Evolutionary conservation across 2,113 vertebrate genomes (phyloP).

Genomic region (Leucosticte australis): DNA sequence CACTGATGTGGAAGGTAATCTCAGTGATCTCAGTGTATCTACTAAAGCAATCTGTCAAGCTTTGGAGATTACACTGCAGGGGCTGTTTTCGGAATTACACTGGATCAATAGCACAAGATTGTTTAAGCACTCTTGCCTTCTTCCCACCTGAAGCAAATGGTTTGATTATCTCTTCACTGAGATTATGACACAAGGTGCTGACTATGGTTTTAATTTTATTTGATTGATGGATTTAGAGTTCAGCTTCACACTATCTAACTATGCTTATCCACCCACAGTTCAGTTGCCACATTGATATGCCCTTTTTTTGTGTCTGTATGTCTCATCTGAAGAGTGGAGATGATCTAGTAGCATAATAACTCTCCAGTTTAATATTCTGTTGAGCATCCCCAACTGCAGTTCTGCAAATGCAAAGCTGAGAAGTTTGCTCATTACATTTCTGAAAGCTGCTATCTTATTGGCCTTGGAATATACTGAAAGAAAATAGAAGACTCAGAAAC

Average conservation of each 20-base stretch:
- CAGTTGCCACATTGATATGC: background rate
- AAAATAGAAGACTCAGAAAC: constrained; percentile 32
- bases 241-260: constrained; percentile 20
- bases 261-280: constrained; percentile 33
- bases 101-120: constrained; percentile 53
- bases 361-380: constrained; percentile 47
- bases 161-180: constrained; percentile 61
- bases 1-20: background rate
- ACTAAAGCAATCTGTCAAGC: constrained; percentile 21
- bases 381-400: background rate
- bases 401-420: constrained; percentile 22
- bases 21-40: background rate
- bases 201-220: constrained; percentile 63
- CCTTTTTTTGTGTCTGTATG: background rate
- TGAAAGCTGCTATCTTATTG: constrained; percentile 16
- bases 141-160: constrained; percentile 45
- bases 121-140: constrained; percentile 22
- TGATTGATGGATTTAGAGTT: constrained; percentile 61
- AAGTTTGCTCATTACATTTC: constrained; percentile 26
- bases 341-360: constrained; percentile 48
- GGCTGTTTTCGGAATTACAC: constrained; percentile 7
- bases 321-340: constrained; percentile 37
- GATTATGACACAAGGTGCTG: constrained; percentile 59
- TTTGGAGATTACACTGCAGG: constrained; percentile 22
- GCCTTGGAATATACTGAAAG: background rate